Evolutionary conservation across 1,140 invertebrate species (phyloP).

Genomic region (Marisa cornuarietis): DNA sequence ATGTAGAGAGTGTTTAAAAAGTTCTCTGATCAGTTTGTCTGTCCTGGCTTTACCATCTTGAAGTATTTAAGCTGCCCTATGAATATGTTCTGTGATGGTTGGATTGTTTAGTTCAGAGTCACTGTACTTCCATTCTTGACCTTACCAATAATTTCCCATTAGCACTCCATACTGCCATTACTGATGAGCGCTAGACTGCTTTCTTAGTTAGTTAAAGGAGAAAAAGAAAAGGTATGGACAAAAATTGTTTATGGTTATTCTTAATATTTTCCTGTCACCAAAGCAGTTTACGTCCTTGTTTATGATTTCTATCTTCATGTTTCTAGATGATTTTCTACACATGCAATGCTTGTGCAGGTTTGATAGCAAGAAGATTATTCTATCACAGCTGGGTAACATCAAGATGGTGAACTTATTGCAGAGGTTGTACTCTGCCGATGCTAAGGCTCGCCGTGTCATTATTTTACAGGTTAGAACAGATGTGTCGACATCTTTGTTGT

Average conservation of each 20-base stretch:
- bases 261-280: background rate
- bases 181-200: background rate
- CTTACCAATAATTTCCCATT: too few relatives aligned
- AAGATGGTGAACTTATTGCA: constrained; percentile 15
- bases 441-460: constrained; percentile 5
- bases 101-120: too few relatives aligned
- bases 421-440: constrained; percentile 15
- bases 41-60: too few relatives aligned
- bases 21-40: too few relatives aligned
- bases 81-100: too few relatives aligned
- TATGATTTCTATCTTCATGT: background rate
- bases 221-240: background rate
- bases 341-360: background rate
- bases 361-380: constrained; percentile 13
- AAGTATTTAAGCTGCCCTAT: too few relatives aligned
- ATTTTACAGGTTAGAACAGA: constrained; percentile 12
- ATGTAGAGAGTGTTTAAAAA: too few relatives aligned
- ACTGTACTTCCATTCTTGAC: too few relatives aligned
- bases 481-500: too few relatives aligned
- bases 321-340: background rate
- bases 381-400: constrained; percentile 21
- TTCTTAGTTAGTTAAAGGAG: too few relatives aligned
- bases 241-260: background rate
- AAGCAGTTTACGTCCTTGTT: background rate
- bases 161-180: background rate